Conservation (phyloP, 2,797 vertebrate genomes). For the Pseudochaenichthys georgianus region DNA sequence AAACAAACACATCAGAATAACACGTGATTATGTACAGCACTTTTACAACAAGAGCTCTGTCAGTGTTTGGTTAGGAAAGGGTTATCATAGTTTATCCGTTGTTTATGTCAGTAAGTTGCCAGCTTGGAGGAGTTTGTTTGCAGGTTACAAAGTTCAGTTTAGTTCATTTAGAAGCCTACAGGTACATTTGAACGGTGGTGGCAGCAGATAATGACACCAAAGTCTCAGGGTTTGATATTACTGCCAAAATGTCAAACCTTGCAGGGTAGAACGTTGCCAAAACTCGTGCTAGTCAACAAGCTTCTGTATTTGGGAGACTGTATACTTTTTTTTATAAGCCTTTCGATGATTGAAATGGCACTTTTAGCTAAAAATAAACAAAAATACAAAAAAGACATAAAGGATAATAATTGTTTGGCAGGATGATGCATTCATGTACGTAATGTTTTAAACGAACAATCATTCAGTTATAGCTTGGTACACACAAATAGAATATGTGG, state of each 20-base stretch:
- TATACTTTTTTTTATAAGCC: conserved; percentile 37
- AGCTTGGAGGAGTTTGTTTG: background rate
- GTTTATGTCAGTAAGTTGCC: background rate
- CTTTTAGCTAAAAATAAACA: background rate
- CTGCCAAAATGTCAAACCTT: conserved; percentile 18
- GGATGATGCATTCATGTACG: background rate
- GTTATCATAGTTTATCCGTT: background rate
- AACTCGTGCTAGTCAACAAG: conserved; percentile 1
- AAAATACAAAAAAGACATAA: conserved; percentile 16
- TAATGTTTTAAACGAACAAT: background rate
- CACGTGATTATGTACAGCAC: background rate
- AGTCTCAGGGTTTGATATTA: background rate
- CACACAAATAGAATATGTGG: background rate
- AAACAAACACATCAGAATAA: background rate
- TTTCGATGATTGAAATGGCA: conserved; percentile 1
- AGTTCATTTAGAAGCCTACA: background rate
- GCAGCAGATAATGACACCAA: background rate
- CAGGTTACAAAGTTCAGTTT: background rate
- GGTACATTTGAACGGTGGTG: background rate
- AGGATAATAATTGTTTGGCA: conserved; percentile 14
- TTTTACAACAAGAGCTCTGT: background rate
- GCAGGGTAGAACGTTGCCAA: background rate
- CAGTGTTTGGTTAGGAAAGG: background rate
- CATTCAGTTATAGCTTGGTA: background rate
- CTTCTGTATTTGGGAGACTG: background rate